phyloP scores from a whole-genome alignment of 2,888 invertebrate genomes.

The Argyresthia goedartella region DNA sequence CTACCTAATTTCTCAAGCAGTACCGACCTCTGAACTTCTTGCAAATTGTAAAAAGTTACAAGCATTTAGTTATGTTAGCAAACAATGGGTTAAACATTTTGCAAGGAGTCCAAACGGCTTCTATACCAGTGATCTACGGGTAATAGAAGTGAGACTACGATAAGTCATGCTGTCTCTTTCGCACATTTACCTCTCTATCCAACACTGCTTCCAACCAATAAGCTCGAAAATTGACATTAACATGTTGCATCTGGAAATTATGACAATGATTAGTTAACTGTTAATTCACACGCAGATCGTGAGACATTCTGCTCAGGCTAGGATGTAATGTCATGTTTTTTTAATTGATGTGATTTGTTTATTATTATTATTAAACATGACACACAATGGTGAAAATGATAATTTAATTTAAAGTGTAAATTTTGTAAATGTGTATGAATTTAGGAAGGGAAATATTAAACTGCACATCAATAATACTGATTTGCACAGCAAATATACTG shows the following conservation, averaged over 20 bases:
- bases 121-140: too few species aligned
- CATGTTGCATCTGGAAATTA: constrained; percentile 69
- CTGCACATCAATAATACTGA: too few species aligned
- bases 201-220: constrained; percentile 72
- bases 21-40: too few species aligned
- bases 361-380: neutral
- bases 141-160: neutral
- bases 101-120: neutral
- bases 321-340: too few species aligned
- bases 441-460: neutral
- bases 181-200: constrained; percentile 73
- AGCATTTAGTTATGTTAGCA: too few species aligned
- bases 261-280: constrained; percentile 26
- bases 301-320: too few species aligned
- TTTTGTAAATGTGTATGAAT: neutral
- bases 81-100: neutral
- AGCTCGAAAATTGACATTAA: constrained; percentile 71
- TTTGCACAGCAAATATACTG: too few species aligned
- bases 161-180: constrained; percentile 52
- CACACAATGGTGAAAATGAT: neutral
- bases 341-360: too few species aligned
- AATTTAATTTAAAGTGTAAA: neutral
- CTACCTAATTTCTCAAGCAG: too few species aligned
- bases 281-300: constrained; percentile 17
- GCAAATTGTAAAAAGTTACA: too few species aligned